Evolutionary conservation across 2,113 vertebrate genomes (phyloP).

Genomic region (Formicarius rufipectus): DNA sequence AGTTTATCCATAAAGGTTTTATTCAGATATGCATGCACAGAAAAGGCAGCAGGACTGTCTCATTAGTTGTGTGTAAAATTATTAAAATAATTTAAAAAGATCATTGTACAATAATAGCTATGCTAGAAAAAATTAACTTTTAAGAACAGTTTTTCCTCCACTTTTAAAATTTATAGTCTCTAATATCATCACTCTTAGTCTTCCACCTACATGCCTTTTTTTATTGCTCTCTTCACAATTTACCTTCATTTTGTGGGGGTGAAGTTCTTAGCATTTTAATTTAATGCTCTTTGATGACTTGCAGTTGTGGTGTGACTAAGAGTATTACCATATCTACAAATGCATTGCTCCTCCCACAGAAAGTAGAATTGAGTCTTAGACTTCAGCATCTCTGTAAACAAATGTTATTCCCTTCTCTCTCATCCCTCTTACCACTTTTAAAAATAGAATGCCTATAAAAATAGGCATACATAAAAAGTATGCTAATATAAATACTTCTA

Average conservation of each 20-base stretch:
- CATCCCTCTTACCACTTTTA: background rate
- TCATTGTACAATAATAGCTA: background rate
- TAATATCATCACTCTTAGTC: background rate
- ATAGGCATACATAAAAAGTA: too few relatives aligned
- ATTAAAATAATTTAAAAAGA: background rate
- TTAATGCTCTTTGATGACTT: slow-evolving; percentile 24
- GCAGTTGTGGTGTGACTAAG: slow-evolving; percentile 8
- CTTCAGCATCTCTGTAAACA: background rate
- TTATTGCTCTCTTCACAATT: background rate
- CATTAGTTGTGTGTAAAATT: background rate
- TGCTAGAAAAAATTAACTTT: slow-evolving; percentile 3
- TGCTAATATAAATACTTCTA: background rate
- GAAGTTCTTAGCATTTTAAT: background rate
- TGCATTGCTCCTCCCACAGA: background rate
- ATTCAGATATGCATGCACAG: background rate
- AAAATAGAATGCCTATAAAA: background rate
- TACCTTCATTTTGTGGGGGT: slow-evolving; percentile 4
- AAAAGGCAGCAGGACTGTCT: background rate
- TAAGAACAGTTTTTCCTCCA: background rate
- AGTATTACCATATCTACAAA: background rate
- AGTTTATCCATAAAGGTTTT: background rate
- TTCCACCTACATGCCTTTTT: background rate
- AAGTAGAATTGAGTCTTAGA: background rate
- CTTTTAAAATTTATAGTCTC: background rate
- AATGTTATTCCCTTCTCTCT: background rate